Percentiles rank a stretch among this genome's conserved stretches.
Conservation (phyloP, 2,797 vertebrate genomes). For the Urosaurus nigricauda region DNA sequence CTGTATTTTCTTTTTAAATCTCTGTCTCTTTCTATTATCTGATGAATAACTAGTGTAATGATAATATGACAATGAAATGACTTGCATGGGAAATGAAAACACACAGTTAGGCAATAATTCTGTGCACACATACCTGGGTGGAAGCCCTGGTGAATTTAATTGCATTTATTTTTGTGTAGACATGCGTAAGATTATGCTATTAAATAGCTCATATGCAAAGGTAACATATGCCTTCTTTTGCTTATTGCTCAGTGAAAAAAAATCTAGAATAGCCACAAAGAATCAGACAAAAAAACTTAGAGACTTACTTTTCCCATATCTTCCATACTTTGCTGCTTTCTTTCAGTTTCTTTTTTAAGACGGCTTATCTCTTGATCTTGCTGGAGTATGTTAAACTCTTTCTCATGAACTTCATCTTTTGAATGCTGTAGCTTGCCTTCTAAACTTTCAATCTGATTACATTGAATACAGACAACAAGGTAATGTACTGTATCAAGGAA, state of each 20-base stretch:
- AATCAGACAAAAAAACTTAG: neutral
- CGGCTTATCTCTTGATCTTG: slow-evolving; percentile 80
- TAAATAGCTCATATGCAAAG: neutral
- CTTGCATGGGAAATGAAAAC: neutral
- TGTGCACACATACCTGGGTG: neutral
- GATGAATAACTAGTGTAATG: neutral
- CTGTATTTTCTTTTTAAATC: neutral
- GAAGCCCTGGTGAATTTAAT: neutral
- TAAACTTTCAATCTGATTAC: slow-evolving; percentile 77
- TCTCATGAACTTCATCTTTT: slow-evolving; percentile 79
- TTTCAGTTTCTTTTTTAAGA: slow-evolving; percentile 78
- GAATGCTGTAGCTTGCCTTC: slow-evolving; percentile 77
- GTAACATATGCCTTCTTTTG: neutral
- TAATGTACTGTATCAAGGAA: neutral
- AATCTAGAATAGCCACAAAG: neutral
- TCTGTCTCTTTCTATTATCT: neutral
- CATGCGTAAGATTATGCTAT: neutral
- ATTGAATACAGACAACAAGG: slow-evolving; percentile 13
- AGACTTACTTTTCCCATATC: slow-evolving; percentile 77
- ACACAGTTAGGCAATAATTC: neutral
- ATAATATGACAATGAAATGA: neutral
- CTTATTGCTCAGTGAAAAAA: neutral
- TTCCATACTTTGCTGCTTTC: slow-evolving; percentile 66
- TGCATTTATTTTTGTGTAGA: neutral
- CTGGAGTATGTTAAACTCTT: slow-evolving; percentile 80